Conservation (phyloP, 1,140 invertebrate genomes). For the Calliopsis andreniformis region DNA sequence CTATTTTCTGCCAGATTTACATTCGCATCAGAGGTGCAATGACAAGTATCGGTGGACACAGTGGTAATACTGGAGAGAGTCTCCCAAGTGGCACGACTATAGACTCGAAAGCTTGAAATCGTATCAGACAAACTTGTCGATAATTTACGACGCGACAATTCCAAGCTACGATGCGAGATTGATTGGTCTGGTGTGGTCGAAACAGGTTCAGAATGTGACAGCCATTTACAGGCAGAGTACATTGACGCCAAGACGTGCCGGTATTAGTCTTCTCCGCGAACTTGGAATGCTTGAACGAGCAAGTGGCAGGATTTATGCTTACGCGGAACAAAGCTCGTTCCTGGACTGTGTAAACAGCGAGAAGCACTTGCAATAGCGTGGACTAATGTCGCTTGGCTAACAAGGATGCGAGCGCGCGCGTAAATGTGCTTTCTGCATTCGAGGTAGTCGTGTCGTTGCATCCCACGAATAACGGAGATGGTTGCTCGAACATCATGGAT, state of each 20-base stretch:
- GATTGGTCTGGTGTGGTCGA: too few relatives aligned
- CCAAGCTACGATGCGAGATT: too few relatives aligned
- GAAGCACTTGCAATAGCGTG: neutral
- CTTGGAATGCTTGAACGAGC: neutral
- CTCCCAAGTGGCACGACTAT: too few relatives aligned
- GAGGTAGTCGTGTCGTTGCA: slow-evolving; percentile 3
- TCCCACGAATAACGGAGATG: neutral
- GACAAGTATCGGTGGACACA: too few relatives aligned
- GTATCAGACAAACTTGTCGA: too few relatives aligned
- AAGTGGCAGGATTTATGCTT: neutral
- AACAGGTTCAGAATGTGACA: neutral
- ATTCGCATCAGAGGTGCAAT: too few relatives aligned
- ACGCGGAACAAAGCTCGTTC: neutral
- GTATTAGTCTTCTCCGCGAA: neutral
- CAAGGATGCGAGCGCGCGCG: neutral
- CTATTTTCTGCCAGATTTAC: too few relatives aligned
- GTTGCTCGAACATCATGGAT: slow-evolving; percentile 16
- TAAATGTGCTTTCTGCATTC: slow-evolving; percentile 31
- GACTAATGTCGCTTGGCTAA: neutral
- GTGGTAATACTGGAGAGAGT: too few relatives aligned
- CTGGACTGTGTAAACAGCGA: neutral
- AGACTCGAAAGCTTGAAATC: too few relatives aligned
- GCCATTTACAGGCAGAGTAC: slow-evolving; percentile 6
- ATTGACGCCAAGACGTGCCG: neutral
- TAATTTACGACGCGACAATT: too few relatives aligned